Percentiles rank a stretch among this genome's conserved stretches.
Conservation (phyloP, 2,888 invertebrate species). For the Orchesellides sinensis region DNA sequence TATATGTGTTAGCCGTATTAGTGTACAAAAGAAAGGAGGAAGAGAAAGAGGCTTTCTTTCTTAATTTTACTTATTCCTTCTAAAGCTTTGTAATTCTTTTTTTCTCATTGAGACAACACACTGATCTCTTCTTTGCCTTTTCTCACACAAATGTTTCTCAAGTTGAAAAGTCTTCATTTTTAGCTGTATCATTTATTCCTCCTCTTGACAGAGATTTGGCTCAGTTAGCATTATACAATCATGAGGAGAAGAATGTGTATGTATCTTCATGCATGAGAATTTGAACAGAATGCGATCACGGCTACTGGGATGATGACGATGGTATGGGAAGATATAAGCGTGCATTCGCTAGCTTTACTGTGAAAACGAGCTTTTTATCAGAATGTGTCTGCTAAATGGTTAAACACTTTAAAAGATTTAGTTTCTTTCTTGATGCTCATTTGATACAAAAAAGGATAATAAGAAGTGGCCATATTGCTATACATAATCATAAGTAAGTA, state of each 20-base stretch:
- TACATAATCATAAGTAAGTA: too few relatives aligned
- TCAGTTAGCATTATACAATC: background rate
- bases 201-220: constrained; percentile 55
- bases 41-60: constrained; percentile 45
- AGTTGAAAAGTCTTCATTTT: background rate
- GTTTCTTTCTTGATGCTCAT: background rate
- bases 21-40: background rate
- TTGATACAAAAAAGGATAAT: too few relatives aligned
- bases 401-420: constrained; percentile 48
- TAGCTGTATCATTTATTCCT: background rate
- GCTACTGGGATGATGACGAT: background rate
- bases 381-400: constrained; percentile 41
- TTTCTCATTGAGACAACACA: constrained; percentile 42
- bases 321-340: too few relatives aligned
- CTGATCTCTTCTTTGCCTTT: constrained; percentile 44
- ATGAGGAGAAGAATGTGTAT: background rate
- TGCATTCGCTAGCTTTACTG: too few relatives aligned
- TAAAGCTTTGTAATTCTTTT: constrained; percentile 50
- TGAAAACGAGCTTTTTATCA: too few relatives aligned
- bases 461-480: too few relatives aligned
- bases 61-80: constrained; percentile 26
- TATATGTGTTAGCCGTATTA: background rate
- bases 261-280: too few relatives aligned
- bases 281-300: too few relatives aligned
- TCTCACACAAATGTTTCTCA: background rate